Percentiles rank a stretch among this genome's conserved stretches.
Conservation (phyloP, 2,113 vertebrate genomes). For the Lipophrys pholis region DNA sequence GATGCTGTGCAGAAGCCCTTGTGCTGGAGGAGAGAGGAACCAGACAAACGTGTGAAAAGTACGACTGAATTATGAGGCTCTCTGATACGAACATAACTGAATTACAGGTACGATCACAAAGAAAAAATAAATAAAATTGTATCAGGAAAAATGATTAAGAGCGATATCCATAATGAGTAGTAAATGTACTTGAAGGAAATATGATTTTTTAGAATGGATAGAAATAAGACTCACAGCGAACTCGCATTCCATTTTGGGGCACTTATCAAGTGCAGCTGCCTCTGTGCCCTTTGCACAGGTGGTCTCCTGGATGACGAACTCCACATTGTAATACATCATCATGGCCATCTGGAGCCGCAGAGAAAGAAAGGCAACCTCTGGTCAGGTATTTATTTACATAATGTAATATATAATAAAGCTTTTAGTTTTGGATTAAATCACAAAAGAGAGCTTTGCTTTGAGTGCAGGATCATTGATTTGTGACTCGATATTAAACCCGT, state of each 20-base stretch:
- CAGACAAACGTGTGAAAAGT: neutral
- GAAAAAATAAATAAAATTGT: no score
- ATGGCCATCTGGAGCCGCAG: conserved; percentile 61
- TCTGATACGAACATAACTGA: no score
- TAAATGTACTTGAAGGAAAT: no score
- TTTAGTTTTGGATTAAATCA: no score
- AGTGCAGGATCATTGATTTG: neutral
- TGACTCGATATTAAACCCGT: neutral
- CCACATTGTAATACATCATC: conserved; percentile 47
- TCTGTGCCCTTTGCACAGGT: conserved; percentile 58
- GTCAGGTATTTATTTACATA: no score
- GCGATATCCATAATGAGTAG: no score
- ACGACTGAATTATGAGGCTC: no score
- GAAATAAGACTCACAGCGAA: conserved; percentile 77
- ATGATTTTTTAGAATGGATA: neutral
- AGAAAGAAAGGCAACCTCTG: neutral
- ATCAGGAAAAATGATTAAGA: no score
- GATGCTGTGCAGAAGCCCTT: conserved; percentile 79
- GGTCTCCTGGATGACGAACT: conserved; percentile 84
- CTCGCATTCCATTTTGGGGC: conserved; percentile 77
- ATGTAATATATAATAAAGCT: no score
- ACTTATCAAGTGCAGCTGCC: conserved; percentile 36
- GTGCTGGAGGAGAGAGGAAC: conserved; percentile 70
- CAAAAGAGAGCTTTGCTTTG: neutral
- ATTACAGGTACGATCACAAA: no score